A percentile compares a stretch with the other conserved stretches of the same genome.
Evolutionary conservation across 2,888 invertebrate genomes (phyloP).

Genomic region (Neoscelio sp.): DNA sequence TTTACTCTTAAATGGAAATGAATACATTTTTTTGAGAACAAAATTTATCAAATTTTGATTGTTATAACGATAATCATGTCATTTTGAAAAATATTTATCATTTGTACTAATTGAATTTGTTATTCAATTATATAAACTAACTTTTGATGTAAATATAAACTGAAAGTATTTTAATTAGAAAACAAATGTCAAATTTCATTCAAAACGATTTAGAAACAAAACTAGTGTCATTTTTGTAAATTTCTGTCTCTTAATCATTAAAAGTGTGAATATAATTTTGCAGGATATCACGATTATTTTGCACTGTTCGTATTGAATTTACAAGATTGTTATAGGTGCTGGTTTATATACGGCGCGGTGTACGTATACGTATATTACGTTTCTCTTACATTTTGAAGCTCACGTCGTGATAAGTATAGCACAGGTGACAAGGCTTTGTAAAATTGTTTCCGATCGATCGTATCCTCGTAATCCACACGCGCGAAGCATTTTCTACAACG

Average conservation of each 20-base stretch:
- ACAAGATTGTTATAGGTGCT: too few relatives aligned
- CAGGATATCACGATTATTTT: neutral
- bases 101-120: too few relatives aligned
- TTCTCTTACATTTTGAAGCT: neutral
- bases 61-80: neutral
- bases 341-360: neutral
- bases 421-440: conserved; percentile 21
- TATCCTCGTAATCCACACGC: conserved; percentile 27
- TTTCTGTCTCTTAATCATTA: too few relatives aligned
- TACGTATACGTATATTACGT: neutral
- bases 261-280: neutral
- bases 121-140: neutral
- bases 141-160: neutral
- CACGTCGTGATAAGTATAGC: conserved; percentile 14
- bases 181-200: too few relatives aligned
- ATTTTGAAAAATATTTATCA: too few relatives aligned
- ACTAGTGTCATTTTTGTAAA: too few relatives aligned
- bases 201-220: too few relatives aligned
- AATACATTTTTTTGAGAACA: too few relatives aligned
- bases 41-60: neutral
- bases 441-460: conserved; percentile 29
- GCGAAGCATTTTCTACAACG: conserved; percentile 13
- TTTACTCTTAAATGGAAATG: too few relatives aligned
- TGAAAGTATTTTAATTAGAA: too few relatives aligned
- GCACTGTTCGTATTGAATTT: too few relatives aligned